These are phyloP conservation scores for Thymallus thymallus DNA, from an alignment of 2,113 vertebrate genomes.

Conservation along the genomic window DNA sequence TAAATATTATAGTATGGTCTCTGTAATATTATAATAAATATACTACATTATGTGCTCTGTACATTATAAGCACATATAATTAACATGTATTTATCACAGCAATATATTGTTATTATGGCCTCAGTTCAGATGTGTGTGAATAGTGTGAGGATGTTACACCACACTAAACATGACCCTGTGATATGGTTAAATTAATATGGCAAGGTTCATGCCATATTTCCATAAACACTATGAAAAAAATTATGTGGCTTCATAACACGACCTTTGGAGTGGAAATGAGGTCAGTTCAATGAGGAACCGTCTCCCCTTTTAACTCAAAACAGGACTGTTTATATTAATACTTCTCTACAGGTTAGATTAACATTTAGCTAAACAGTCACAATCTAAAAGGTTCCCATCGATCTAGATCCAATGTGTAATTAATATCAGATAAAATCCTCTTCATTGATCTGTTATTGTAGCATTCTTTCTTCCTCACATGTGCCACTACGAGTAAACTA, in stretches of 20 bases:
- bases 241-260: conserved; percentile 4
- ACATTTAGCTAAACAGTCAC: conserved; percentile 6
- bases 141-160: too few species aligned
- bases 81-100: too few species aligned
- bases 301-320: not conserved
- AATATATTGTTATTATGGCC: not conserved
- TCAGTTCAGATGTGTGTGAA: not conserved
- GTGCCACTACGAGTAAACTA: conserved; percentile 21
- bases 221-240: not conserved
- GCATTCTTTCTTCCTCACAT: not conserved
- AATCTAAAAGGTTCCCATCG: conserved; percentile 13
- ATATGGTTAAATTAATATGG: conserved; percentile 19
- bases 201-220: not conserved
- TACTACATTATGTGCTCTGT: too few species aligned
- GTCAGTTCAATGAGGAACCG: conserved; percentile 24
- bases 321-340: conserved; percentile 11
- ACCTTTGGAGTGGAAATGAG: conserved; percentile 22
- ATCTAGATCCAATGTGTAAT: conserved; percentile 35
- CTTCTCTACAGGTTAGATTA: conserved; percentile 4
- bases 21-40: too few species aligned
- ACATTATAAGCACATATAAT: too few species aligned
- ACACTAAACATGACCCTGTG: conserved; percentile 7
- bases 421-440: conserved; percentile 32
- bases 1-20: too few species aligned
- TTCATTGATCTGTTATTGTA: conserved; percentile 27